phyloP scores from a whole-genome alignment of 92 coral and sea anemone species.

The Actinostola sp. region DNA sequence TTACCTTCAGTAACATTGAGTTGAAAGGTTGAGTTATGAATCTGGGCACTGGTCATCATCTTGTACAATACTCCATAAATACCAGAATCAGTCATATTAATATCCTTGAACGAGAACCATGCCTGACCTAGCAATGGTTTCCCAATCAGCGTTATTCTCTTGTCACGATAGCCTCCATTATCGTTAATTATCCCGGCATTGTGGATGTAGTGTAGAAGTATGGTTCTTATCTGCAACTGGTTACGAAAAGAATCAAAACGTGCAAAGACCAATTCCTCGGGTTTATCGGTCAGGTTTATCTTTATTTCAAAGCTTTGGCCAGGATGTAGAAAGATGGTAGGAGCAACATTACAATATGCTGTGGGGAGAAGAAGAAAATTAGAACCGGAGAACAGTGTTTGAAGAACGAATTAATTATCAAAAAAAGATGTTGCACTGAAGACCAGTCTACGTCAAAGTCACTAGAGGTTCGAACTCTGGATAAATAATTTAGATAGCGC shows the following conservation, averaged over 20 bases:
- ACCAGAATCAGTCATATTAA: constrained; percentile 16
- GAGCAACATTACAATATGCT: background rate
- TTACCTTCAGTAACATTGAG: constrained; percentile 19
- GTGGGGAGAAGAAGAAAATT: no score
- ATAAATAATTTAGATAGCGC: no score
- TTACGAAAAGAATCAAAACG: background rate
- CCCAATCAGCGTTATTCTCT: constrained; percentile 8
- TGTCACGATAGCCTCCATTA: constrained; percentile 6
- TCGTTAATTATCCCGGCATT: background rate
- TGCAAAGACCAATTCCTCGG: background rate
- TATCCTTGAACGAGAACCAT: constrained; percentile 16
- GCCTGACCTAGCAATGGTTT: constrained; percentile 16
- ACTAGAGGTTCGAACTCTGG: no score
- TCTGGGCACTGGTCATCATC: constrained; percentile 1
- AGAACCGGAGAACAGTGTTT: no score
- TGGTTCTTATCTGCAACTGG: background rate
- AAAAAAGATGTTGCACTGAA: no score
- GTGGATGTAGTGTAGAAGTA: constrained; percentile 13
- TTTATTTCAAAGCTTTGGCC: constrained; percentile 12
- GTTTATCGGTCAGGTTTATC: background rate
- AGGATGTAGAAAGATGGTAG: background rate
- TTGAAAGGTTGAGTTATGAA: constrained; percentile 3
- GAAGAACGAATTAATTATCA: no score
- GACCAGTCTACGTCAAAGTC: no score
- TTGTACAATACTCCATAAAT: constrained; percentile 23